Conservation (phyloP, 1,140 invertebrate species). For the Heliconius hermathena region DNA sequence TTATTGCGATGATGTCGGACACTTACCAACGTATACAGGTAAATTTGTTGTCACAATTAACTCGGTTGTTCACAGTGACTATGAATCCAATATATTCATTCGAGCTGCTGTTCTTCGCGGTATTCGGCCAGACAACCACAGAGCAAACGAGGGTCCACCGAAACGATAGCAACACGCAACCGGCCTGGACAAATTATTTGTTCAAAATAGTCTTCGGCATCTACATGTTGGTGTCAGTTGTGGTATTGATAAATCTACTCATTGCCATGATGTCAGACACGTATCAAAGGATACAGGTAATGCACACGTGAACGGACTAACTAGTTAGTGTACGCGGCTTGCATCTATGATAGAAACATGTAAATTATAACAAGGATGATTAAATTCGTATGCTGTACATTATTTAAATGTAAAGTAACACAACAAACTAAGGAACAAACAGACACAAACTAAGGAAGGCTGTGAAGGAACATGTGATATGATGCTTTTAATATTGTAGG, state of each 20-base stretch:
- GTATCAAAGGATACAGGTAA: slow-evolving; percentile 98
- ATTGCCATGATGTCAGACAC: slow-evolving; percentile 99
- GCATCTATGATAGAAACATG: neutral
- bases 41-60: slow-evolving; percentile 71
- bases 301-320: slow-evolving; percentile 16
- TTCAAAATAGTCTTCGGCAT: slow-evolving; percentile 93
- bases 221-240: slow-evolving; percentile 99
- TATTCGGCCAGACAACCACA: slow-evolving; percentile 98
- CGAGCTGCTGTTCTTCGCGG: slow-evolving; percentile 99
- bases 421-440: no score
- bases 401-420: neutral
- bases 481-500: no score
- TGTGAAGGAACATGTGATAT: no score
- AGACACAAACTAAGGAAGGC: no score
- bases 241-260: slow-evolving; percentile 99
- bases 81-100: slow-evolving; percentile 95
- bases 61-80: slow-evolving; percentile 88
- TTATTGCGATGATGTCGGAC: slow-evolving; percentile 99
- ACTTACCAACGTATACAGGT: slow-evolving; percentile 98
- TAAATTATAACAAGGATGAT: neutral
- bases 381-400: neutral
- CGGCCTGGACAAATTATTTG: slow-evolving; percentile 88
- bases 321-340: neutral
- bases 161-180: slow-evolving; percentile 83
- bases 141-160: slow-evolving; percentile 87